Percentiles rank a stretch among this genome's conserved stretches.
These are phyloP conservation scores for Metellina segmentata DNA, from an alignment of 2,888 invertebrate genomes.

Conservation along the genomic window DNA sequence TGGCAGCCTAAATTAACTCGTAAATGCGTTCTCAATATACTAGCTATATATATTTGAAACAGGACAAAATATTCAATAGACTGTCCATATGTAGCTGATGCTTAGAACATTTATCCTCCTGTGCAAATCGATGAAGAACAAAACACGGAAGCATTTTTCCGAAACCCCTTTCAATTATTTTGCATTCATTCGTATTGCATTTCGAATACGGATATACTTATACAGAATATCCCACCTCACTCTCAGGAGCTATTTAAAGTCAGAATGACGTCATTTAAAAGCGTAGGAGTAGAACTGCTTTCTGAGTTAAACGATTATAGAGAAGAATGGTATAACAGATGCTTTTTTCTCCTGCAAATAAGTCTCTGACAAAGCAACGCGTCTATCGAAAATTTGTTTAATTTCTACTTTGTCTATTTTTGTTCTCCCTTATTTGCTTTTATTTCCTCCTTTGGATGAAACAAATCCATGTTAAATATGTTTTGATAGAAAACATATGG, in stretches of 20 bases:
- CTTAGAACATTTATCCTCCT: background rate
- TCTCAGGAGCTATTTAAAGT: background rate
- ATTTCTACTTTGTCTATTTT: too few relatives aligned
- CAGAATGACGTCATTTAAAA: constrained; percentile 7
- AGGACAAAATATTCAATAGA: background rate
- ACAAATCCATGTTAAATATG: too few relatives aligned
- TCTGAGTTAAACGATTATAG: background rate
- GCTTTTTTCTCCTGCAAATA: background rate
- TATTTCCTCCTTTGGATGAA: too few relatives aligned
- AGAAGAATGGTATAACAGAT: background rate
- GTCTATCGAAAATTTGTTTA: too few relatives aligned
- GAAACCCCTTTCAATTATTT: background rate
- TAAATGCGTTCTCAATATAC: background rate
- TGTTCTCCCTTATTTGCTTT: too few relatives aligned
- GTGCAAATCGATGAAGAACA: background rate
- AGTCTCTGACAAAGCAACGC: background rate
- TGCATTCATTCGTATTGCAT: background rate
- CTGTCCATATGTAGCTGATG: background rate
- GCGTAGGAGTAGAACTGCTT: constrained; percentile 9
- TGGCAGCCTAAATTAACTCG: background rate
- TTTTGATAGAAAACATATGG: too few relatives aligned
- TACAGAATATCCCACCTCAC: background rate
- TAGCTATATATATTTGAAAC: background rate
- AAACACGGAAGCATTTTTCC: background rate
- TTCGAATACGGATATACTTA: background rate